A percentile compares a stretch with the other conserved stretches of the same genome.
These are phyloP conservation scores for Halcyon smyrnensis DNA, from an alignment of 2,797 vertebrate genomes.

Conservation along the genomic window DNA sequence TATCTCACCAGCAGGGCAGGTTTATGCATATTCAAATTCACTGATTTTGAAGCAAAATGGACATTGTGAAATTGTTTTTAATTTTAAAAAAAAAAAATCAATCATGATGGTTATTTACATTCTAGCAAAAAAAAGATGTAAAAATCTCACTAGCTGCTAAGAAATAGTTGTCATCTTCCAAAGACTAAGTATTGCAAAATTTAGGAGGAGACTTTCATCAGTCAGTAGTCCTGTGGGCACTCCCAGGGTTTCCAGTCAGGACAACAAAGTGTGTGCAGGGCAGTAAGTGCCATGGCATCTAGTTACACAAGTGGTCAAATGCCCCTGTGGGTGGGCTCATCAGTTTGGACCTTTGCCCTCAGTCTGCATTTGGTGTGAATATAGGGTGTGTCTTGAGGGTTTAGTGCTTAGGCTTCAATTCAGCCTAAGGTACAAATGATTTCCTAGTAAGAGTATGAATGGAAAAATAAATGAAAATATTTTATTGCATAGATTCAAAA, in stretches of 20 bases:
- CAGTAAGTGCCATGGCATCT: neutral
- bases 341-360: neutral
- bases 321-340: neutral
- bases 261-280: neutral
- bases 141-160: neutral
- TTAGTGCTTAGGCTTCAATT: neutral
- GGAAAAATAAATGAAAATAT: neutral
- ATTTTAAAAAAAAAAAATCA: neutral
- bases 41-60: neutral
- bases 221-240: neutral
- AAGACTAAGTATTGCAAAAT: neutral
- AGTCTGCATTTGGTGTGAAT: neutral
- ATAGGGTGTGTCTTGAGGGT: neutral
- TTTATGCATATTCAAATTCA: neutral
- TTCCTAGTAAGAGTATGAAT: neutral
- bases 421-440: neutral
- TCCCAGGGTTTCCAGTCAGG: neutral
- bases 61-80: neutral
- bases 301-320: neutral
- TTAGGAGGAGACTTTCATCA: neutral
- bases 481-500: neutral
- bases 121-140: neutral
- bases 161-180: neutral
- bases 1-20: neutral
- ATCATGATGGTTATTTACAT: neutral